These are phyloP conservation scores for Neostethus bicornis DNA, from an alignment of 2,797 vertebrate species.

Conservation along the genomic window DNA sequence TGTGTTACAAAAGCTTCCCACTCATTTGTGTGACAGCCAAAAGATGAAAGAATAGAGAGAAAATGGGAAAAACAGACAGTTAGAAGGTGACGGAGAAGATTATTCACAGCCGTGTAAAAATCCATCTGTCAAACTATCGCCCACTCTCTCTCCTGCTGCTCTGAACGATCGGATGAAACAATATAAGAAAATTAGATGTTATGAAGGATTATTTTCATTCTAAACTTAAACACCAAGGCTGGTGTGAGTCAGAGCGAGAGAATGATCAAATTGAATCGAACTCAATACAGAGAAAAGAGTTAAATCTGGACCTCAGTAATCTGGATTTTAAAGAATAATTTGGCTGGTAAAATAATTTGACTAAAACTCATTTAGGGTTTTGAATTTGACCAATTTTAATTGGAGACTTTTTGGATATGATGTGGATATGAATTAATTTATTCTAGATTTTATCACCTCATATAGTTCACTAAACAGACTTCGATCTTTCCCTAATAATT, in stretches of 20 bases:
- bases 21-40: slow-evolving; percentile 63
- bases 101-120: slow-evolving; percentile 54
- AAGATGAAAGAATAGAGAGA: slow-evolving; percentile 17
- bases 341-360: too few relatives aligned
- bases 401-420: too few relatives aligned
- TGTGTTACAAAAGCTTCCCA: slow-evolving; percentile 45
- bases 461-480: too few relatives aligned
- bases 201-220: slow-evolving; percentile 45
- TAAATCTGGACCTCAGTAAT: too few relatives aligned
- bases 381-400: too few relatives aligned
- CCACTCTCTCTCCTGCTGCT: slow-evolving; percentile 41
- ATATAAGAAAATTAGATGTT: slow-evolving; percentile 64
- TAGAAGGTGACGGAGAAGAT: slow-evolving; percentile 50
- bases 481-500: too few relatives aligned
- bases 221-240: slow-evolving; percentile 52
- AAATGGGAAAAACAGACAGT: slow-evolving; percentile 31
- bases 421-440: too few relatives aligned
- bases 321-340: too few relatives aligned
- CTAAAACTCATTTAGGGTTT: too few relatives aligned
- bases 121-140: slow-evolving; percentile 63
- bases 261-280: neutral
- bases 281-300: too few relatives aligned
- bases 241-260: slow-evolving; percentile 25
- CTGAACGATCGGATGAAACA: slow-evolving; percentile 32
- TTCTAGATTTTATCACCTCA: too few relatives aligned